These are phyloP conservation scores for Oxycera nigricornis DNA, from an alignment of 2,888 invertebrate genomes.

Conservation along the genomic window DNA sequence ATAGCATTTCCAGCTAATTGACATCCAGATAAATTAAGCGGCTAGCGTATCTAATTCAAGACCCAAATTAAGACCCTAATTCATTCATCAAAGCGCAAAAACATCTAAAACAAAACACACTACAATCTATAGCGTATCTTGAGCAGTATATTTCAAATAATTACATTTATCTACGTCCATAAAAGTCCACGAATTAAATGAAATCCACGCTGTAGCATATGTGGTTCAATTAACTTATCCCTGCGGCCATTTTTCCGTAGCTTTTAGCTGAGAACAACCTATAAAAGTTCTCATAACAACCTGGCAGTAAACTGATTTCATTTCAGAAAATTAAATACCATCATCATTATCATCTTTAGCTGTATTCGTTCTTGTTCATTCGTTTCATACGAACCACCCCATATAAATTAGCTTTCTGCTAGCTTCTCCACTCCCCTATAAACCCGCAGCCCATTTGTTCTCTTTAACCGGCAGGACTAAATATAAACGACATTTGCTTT, in stretches of 20 bases:
- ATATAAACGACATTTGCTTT: conserved; percentile 1
- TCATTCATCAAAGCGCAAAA: background rate
- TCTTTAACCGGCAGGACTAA: background rate
- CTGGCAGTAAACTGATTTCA: conserved; percentile 32
- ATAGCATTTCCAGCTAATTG: conserved; percentile 6
- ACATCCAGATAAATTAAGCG: background rate
- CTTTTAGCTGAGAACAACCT: conserved; percentile 14
- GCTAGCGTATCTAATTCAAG: background rate
- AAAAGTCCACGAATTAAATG: conserved; percentile 23
- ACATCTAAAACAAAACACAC: background rate
- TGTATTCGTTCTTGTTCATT: conserved; percentile 6
- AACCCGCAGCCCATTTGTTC: background rate
- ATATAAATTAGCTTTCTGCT: too few species aligned
- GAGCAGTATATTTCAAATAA: background rate
- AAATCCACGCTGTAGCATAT: conserved; percentile 26
- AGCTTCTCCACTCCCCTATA: background rate
- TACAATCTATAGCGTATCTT: conserved; percentile 6
- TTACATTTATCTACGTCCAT: conserved; percentile 27
- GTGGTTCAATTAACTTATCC: conserved; percentile 23
- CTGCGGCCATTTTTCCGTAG: background rate
- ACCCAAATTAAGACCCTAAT: background rate
- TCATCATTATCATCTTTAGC: conserved; percentile 36
- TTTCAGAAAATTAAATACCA: conserved; percentile 42
- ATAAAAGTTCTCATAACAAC: conserved; percentile 10
- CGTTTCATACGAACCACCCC: background rate